Base-by-base conservation (phyloP, 2,113 vertebrate species). In the Scomber scombrus region DNA sequence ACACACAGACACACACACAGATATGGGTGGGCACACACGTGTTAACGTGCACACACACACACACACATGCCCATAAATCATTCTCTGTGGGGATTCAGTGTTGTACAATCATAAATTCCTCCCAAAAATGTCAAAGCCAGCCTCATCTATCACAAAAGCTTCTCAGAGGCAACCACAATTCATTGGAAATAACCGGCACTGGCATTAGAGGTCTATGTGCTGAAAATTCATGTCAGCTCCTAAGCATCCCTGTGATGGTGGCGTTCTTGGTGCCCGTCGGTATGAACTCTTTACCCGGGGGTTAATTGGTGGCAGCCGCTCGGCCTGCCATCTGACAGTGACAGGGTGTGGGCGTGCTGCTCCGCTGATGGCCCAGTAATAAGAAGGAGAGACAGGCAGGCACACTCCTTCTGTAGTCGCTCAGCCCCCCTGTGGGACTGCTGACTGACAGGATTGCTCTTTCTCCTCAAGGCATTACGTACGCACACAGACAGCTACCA, bases 281-380 rank as follows among this genome's bases (percentile, higher is more conserved):
- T 79, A 54, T 80, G 85, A 78, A 57, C 83, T 56, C 15, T 34
- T 70, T 40, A 14, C 54, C 68, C 56, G 10, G 15, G 85, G 88
- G 92, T 91, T 93, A 92, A 93, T 91, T 94, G 93, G 89, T 88
- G 88, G 85, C 87, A 74, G 75, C 69, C 52, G n/a, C 77, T 84
- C 19, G 40, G 55, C 77, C 77, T 63, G 75, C 78, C 79, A 45
- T 88, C 77, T 85, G 72, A 89, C 81, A 78, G 78, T 63, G 77
- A 79, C 79, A 80, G 84, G 76, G 82, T 77, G 91, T 86, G 69
- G 86, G 89, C 31, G 73, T 84, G 81, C 79, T 86, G 86, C 63
- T 80, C 64, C 4, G 15, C 83, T 91, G 87, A 84, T 60, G 85
- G 81, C 79, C 56, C 66, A 16, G 76, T 91, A 90, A 88, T 82